Evolutionary conservation across 2,797 vertebrate genomes (phyloP), one percentile per base, ranked within the genome.

Genomic region (Bovichtus variegatus): DNA sequence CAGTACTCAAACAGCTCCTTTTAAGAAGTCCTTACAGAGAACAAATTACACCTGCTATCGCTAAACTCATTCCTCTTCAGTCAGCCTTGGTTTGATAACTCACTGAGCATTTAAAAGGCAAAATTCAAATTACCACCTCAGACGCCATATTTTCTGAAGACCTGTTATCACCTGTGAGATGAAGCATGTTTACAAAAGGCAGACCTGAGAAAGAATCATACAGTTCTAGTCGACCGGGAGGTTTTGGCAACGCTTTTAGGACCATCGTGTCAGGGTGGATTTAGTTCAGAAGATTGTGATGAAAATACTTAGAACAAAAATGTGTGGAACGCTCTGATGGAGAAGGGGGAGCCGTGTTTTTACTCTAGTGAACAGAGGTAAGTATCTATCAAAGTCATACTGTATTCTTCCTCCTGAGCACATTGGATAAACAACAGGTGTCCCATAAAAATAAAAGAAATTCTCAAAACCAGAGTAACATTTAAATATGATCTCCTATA

Each of bases 41-140:
- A 89, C 79, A 81, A 75, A 84, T 87, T 82, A 59, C 78, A 86
- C 69, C 86, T 84, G 80, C 59, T 64, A 36, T 71, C 78, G 43
- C 55, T 1, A 9, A 44, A 34, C 41, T 44, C 21, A 53, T 76
- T 54, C 50, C 72, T 86, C 77, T 57, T 68, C 31, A 23, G 46
- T 44, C 23, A 2, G 16, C 34, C 38, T 23, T 18, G n/a, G 4
- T 59, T 62, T 41, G 71, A 46, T 60, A 55, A 83, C 49, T 82
- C 80, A 60, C 38, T 1, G 4, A 43, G 53, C 21, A 7, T 60
- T 63, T 38, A 73, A 74, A 79, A 51, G 53, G 38, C 21, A 43
- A 47, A 46, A 67, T 71, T 71, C 18, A 61, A 72, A 81, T 76
- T 59, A 73, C 15, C 3, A 12, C 72, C 15, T 44, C 43, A 62